Percentiles rank a stretch among this genome's conserved stretches.
These are phyloP conservation scores for Chrysochloris asiatica DNA, from an alignment of 2,113 vertebrate genomes.

Conservation along the genomic window DNA sequence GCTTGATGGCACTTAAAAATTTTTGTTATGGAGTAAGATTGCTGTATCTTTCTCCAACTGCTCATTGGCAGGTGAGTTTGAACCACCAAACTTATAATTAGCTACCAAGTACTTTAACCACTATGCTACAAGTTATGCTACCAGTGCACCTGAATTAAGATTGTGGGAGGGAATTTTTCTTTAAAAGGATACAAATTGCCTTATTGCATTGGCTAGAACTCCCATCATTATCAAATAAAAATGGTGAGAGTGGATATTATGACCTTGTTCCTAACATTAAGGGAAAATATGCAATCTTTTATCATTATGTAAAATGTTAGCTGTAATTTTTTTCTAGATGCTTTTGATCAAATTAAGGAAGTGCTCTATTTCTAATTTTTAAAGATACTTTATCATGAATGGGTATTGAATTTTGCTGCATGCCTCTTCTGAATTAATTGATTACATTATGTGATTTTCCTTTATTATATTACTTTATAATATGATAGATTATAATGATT, in stretches of 20 bases:
- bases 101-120: no score
- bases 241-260: not conserved
- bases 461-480: not conserved
- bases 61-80: no score
- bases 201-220: not conserved
- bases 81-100: no score
- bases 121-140: no score
- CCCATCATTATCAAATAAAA: not conserved
- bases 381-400: not conserved
- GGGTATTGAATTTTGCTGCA: not conserved
- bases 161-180: not conserved
- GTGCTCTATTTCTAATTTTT: not conserved
- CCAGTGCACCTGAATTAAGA: not conserved
- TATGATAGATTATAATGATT: not conserved
- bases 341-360: not conserved
- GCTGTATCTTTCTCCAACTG: no score
- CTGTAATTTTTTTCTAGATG: no score
- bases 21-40: no score
- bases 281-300: not conserved
- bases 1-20: no score
- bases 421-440: no score
- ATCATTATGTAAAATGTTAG: no score
- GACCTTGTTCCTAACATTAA: not conserved
- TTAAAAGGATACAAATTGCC: not conserved
- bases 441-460: not conserved